Base-by-base conservation (phyloP, 1,140 invertebrate genomes). In the Tribolium madens region DNA sequence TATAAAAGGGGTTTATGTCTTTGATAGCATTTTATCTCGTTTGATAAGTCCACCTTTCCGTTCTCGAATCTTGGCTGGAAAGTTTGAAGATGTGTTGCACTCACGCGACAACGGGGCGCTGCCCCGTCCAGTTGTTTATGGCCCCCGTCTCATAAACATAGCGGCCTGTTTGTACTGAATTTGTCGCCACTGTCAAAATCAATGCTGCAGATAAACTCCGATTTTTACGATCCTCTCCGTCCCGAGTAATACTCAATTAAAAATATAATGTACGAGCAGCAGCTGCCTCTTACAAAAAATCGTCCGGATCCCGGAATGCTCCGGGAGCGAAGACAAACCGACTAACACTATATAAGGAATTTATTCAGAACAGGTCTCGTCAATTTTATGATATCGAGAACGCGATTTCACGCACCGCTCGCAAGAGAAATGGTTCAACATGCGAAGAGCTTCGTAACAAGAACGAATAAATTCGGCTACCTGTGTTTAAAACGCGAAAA, bases 171-270 rank as follows among this genome's bases (percentile, higher is more conserved):
- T 81, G 78, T 78, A 78, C 77, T 78, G 80, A 83, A 82, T 83
- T 83, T 83, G 81, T 83, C 81, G 81, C 80, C 81, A 75, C 76
- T 80, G 81, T 82, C 81, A 81, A 82, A 82, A 78, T 80, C 76
- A 83, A 81, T 81, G 80, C 76, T 72, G 76, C 33, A 79, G 76
- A 82, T 83, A 82, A 83, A 83, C 80, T 71, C 47, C 13, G 50
- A 71, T 75, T 77, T 83, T 82, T 83, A 82, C 70, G 79, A 79
- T 13, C 70, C 12, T 26, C 68, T 33, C 71, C 72, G 15, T 72
- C 69, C 60, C 42, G 68, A 78, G 73, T 76, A 81, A 78, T 75
- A 78, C 81, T 83, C 79, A 82, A 82, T 83, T 83, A 83, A 83
- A 83, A 81, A 78, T 76, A 71, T 71, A 18, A 71, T 6, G 18